These are phyloP conservation scores for Astatoreochromis straeleni DNA, from an alignment of 2,113 vertebrate species.

Conservation along the genomic window DNA sequence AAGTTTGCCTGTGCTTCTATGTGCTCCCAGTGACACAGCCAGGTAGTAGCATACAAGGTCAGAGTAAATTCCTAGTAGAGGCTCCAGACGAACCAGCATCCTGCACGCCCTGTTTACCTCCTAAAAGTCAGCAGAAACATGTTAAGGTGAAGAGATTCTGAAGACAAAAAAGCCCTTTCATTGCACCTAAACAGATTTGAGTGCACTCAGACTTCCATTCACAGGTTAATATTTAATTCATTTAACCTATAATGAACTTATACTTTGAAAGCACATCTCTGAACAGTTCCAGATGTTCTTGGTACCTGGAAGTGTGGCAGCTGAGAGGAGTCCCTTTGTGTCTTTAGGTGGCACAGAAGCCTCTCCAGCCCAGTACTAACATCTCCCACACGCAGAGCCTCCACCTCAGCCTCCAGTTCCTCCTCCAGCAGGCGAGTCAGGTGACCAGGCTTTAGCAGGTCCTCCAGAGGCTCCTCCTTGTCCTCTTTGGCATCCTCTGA, in stretches of 20 bases:
- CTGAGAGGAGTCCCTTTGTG: conserved; percentile 72
- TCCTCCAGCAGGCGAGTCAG: conserved; percentile 83
- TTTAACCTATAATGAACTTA: neutral
- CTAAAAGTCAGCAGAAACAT: conserved; percentile 11
- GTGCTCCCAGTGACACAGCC: conserved; percentile 78
- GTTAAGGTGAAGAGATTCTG: neutral
- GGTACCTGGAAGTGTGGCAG: conserved; percentile 76
- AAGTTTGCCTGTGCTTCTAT: conserved; percentile 86
- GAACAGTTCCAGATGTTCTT: neutral
- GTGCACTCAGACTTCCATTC: neutral
- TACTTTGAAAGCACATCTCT: neutral
- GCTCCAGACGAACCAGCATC: conserved; percentile 78
- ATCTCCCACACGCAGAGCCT: conserved; percentile 75
- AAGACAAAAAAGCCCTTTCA: neutral
- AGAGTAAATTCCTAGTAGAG: conserved; percentile 81
- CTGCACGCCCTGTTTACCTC: conserved; percentile 78
- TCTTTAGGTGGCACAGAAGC: conserved; percentile 76
- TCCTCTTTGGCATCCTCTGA: conserved; percentile 61
- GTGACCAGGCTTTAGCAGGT: conserved; percentile 80
- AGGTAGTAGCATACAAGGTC: conserved; percentile 86
- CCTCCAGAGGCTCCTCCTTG: conserved; percentile 56
- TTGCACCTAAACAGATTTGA: neutral
- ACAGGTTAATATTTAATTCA: neutral
- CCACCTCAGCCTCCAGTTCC: conserved; percentile 78
- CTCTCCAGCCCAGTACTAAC: conserved; percentile 66